Evolutionary conservation across 2,113 vertebrate species (phyloP), one percentile per base, ranked within the genome.

Genomic region (Marcusenius ussheri): DNA sequence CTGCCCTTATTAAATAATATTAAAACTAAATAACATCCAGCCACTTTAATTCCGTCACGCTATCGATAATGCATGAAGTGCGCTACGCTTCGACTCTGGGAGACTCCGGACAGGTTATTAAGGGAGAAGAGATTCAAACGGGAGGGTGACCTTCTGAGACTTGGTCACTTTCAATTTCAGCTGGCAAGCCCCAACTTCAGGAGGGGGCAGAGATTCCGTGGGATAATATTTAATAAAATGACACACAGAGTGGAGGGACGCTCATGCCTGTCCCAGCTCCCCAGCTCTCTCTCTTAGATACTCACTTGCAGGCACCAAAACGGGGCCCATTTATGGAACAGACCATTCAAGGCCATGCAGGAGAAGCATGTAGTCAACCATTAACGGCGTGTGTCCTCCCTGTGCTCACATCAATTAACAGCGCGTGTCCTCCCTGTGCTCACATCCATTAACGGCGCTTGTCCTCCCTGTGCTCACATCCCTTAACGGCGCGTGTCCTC

Each of bases 91-190:
- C 50, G 5, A 89, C 49, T 77, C 15, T 1, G 0, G 49, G 35
- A 89, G 70, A 47, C 47, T 83, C 70, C 1, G 21, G 11, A 53
- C 27, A 89, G 47, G 50, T 89, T 89, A 89, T 89, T 89, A 89
- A 89, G 21, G 51, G 45, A 49, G 66, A 83, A 50, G 87, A 10
- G 4, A 56, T 89, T 53, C 50, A 83, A n/a, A 35, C 11, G 31
- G 50, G 39, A 56, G 74, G 74, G 47, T 83, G 35, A 45, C 74
- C n/a, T 31, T 89, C 21, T 53, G n/a, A 53, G 47, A 53, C 31
- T 56, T 27, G 49, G 49, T 53, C 49, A 35, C 50, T 56, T 87
- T 87, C 85, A 88, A 31, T 62, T 62, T 88, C 56, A 1, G 27
- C 46, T 6, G 10, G 85, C n/a, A 31, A n/a, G 42, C 46, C 3